Conservation (phyloP, 2,797 vertebrate species). For the Pagetopsis macropterus region DNA sequence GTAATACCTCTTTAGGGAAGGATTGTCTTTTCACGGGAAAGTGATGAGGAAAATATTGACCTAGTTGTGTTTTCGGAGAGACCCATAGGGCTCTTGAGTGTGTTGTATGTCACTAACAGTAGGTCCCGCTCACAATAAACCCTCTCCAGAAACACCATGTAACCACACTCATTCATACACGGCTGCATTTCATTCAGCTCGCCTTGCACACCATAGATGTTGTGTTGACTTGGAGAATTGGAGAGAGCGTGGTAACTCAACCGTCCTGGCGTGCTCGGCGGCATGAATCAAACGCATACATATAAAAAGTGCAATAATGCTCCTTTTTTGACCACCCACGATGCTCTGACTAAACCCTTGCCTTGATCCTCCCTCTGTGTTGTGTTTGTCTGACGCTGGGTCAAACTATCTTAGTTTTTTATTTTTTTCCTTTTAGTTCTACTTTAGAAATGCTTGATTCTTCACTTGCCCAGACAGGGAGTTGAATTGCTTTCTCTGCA, state of each 20-base stretch:
- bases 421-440: conserved; percentile 64
- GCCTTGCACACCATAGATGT: conserved; percentile 44
- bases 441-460: conserved; percentile 79
- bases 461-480: conserved; percentile 58
- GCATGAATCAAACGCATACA: conserved; percentile 68
- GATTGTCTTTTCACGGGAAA: conserved; percentile 30
- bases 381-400: conserved; percentile 71
- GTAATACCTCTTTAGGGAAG: conserved; percentile 22
- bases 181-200: conserved; percentile 65
- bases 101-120: conserved; percentile 50
- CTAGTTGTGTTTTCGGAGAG: conserved; percentile 36
- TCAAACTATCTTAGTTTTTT: conserved; percentile 59
- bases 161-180: conserved; percentile 70
- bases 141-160: conserved; percentile 46
- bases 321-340: conserved; percentile 54
- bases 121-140: conserved; percentile 33
- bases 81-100: conserved; percentile 26
- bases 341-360: conserved; percentile 69
- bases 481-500: conserved; percentile 61
- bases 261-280: conserved; percentile 31
- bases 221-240: conserved; percentile 18
- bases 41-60: conserved; percentile 53
- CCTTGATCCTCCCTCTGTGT: conserved; percentile 72
- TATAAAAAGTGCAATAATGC: conserved; percentile 52
- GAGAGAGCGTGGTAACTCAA: conserved; percentile 24